A percentile compares a stretch with the other conserved stretches of the same genome.
Conservation (phyloP, 1,140 invertebrate species). For the Palaemon carinicauda region DNA sequence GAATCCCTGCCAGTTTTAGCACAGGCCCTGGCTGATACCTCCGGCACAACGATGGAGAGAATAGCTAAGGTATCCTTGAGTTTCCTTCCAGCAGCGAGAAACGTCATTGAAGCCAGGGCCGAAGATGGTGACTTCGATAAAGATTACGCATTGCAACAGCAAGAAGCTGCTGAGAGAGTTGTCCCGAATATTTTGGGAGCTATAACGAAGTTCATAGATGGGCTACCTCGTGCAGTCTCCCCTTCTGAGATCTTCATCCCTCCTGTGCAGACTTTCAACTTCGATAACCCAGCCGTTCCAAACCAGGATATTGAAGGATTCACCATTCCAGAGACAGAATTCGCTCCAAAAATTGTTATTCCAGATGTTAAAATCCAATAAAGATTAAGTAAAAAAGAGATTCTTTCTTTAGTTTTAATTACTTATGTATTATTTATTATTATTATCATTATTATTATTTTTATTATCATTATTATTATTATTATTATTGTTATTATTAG, state of each 20-base stretch:
- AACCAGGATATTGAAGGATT: background rate
- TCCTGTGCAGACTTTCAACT: background rate
- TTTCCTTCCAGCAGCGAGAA: background rate
- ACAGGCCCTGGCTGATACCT: background rate
- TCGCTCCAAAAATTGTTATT: background rate
- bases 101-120: background rate
- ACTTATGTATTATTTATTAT: too few relatives aligned
- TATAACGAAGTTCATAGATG: background rate
- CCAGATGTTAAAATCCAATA: background rate
- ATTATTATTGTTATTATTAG: too few relatives aligned
- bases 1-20: background rate
- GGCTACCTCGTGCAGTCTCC: background rate
- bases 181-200: background rate
- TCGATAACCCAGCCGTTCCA: background rate
- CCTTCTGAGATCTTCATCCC: background rate
- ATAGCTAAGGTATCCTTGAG: background rate
- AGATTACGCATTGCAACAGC: background rate
- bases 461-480: too few relatives aligned
- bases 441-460: too few relatives aligned
- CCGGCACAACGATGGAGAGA: background rate
- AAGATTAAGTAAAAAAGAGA: background rate
- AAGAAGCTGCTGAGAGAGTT: background rate
- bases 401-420: too few relatives aligned
- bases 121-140: background rate
- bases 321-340: background rate